Evolutionary conservation across 1,140 invertebrate genomes (phyloP), one percentile per base, ranked within the genome.

Genomic region (Plectrocnemia conspersa): DNA sequence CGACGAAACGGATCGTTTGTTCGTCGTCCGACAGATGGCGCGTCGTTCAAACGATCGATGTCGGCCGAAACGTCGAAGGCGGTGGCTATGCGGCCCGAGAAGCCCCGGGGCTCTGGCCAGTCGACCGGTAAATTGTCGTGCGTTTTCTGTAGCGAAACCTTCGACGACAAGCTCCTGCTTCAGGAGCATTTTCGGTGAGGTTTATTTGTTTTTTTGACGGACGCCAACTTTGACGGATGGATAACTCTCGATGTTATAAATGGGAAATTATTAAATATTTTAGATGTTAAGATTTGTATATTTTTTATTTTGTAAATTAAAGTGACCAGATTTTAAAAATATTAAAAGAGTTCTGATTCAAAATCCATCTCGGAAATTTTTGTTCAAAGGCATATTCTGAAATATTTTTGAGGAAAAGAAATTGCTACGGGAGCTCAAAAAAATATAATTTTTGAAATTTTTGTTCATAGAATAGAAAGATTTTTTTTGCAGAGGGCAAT

Each of bases 101-200:
- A 16, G 5, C 23, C 16, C 42, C 42, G 42, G 23, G 2, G 2
- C 40, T 13, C n/a, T n/a, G n/a, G n/a, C 18, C 6, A 5, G 15
- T n/a, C 29, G 3, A 69, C 68, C 50, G 67, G n/a, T n/a, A n/a
- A n/a, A n/a, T n/a, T n/a, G n/a, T n/a, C 68, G 13, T 74, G 73
- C 59, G 61, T 72, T 22, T 73, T 75, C 63, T 75, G 73, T 56
- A 65, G 67, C 48, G 68, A 70, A 55, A 59, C 54, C 19, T 74
- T 74, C 50, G 62, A 65, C 10, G 64, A 68, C 52, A 72, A 72
- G 52, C 69, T 70, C 49, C 59, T 61, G 42, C 64, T 74, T 45
- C 70, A 71, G 62, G 66, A 68, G 52, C 73, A 75, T 65, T 75
- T 75, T 59, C 69, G 73, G 73, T 75, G 27, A 4, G 16, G 3